Base-by-base conservation (phyloP, 2,888 invertebrate genomes). In the Yponomeuta evonymella region DNA sequence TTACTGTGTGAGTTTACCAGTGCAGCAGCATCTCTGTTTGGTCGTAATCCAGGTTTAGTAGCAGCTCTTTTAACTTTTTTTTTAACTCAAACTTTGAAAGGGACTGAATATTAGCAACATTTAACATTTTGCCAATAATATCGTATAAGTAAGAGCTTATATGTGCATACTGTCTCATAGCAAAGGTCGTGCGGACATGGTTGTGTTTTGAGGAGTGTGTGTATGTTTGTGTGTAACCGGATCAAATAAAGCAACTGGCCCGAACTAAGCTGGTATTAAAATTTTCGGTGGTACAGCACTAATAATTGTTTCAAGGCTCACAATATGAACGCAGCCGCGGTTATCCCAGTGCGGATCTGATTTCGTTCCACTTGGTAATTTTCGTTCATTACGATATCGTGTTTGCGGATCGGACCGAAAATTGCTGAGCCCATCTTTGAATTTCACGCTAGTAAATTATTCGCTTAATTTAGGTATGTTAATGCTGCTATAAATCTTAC, bases 271-370 rank as follows among this genome's bases (percentile, higher is more conserved):
- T 43, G 10, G n/a, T 36, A 30, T 15, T 43, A 10, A 29, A n/a
- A 43, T 15, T 51, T 69, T 69, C 51, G 69, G 58, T 69, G 29
- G 29, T 65, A 67, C 33, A 62, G 29, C 48, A 66, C 66, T 67
- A 70, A 67, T 67, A 70, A 67, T 67, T 33, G 67, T 58, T 62
- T 43, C 70, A 70, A 70, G 70, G 70, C 51, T 67, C 58, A 70
- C 58, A 51, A 58, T 70, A 23, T 43, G 36, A 9, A 36, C 10
- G 33, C 51, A 12, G n/a, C 36, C 30, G 23, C 11, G 63, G n/a
- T 36, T 43, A 51, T 69, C 48, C 33, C 36, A 29, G 29, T n/a
- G 12, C 11, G 64, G 70, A 70, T 63, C 64, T 33, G 36, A 63
- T 70, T 70, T 63, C 62, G 62, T 63, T 36, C 36, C 62, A 63